These are phyloP conservation scores for Drosophila parabipectinata DNA, from an alignment of 1,140 invertebrate species.

Conservation along the genomic window DNA sequence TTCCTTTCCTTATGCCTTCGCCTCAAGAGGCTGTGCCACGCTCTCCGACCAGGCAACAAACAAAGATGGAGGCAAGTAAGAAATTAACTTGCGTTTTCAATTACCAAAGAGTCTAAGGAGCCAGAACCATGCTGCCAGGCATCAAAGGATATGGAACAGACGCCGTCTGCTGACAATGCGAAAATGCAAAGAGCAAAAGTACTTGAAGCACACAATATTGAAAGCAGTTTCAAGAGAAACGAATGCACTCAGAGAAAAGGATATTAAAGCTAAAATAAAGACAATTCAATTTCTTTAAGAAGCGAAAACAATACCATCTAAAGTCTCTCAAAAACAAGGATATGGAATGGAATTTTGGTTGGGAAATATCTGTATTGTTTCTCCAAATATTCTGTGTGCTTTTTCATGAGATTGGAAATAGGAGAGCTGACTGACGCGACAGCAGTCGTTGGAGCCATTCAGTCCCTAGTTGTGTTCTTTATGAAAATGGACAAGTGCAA, in stretches of 20 bases:
- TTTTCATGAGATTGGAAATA: slow-evolving; percentile 7
- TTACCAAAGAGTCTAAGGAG: slow-evolving; percentile 58
- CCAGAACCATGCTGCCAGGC: slow-evolving; percentile 42
- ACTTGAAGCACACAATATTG: slow-evolving; percentile 64
- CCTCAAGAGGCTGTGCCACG: neutral
- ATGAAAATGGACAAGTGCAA: slow-evolving; percentile 28
- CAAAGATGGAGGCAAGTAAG: slow-evolving; percentile 63
- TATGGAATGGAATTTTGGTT: neutral
- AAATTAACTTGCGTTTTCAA: slow-evolving; percentile 83
- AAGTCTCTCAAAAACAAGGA: neutral
- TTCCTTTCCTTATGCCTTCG: neutral
- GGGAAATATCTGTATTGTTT: neutral
- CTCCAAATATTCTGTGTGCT: neutral
- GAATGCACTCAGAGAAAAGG: neutral
- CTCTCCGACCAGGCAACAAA: slow-evolving; percentile 13
- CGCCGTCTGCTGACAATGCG: slow-evolving; percentile 78
- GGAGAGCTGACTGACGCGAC: slow-evolving; percentile 17
- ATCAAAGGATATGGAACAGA: slow-evolving; percentile 70
- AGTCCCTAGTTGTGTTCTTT: slow-evolving; percentile 18
- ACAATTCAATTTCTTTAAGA: too few species aligned
- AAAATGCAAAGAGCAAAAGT: slow-evolving; percentile 79
- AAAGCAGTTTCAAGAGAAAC: slow-evolving; percentile 24
- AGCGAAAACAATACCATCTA: too few species aligned
- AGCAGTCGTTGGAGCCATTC: slow-evolving; percentile 15
- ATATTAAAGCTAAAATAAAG: neutral